A percentile compares a stretch with the other conserved stretches of the same genome.
These are phyloP conservation scores for Bradypodion ventrale DNA, from an alignment of 2,797 vertebrate species.

Conservation along the genomic window DNA sequence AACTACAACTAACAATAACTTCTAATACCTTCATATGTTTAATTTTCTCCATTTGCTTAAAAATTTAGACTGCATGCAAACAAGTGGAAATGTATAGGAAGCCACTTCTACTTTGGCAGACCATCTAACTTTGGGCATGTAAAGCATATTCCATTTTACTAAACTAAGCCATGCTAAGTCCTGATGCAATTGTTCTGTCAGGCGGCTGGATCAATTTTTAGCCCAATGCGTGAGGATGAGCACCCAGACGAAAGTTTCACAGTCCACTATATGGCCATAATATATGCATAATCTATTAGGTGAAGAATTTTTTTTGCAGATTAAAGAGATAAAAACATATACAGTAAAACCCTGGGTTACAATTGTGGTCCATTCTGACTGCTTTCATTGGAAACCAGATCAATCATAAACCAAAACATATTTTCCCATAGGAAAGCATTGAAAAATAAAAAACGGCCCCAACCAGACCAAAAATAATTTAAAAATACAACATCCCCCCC, in stretches of 20 bases:
- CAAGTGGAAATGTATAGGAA: not conserved
- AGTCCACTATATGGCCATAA: not conserved
- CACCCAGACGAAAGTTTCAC: not conserved
- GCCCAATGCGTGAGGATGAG: not conserved
- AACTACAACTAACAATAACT: not conserved
- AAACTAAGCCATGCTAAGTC: not conserved
- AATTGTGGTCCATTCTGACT: no score
- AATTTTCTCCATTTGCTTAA: not conserved
- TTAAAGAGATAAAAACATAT: no score
- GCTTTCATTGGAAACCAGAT: no score
- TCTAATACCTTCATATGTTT: not conserved
- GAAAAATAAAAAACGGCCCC: no score
- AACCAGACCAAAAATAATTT: no score
- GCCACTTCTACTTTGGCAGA: not conserved
- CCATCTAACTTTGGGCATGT: not conserved
- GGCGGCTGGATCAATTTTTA: not conserved
- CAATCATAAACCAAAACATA: no score
- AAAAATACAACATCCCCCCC: no score
- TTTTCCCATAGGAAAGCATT: no score
- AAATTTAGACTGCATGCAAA: not conserved
- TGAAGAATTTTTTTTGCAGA: no score
- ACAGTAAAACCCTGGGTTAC: no score
- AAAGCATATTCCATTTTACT: not conserved
- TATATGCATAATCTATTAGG: not conserved
- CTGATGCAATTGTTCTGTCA: not conserved